Conservation (phyloP, 2,888 invertebrate species). For the Ectropis crepuscularia region DNA sequence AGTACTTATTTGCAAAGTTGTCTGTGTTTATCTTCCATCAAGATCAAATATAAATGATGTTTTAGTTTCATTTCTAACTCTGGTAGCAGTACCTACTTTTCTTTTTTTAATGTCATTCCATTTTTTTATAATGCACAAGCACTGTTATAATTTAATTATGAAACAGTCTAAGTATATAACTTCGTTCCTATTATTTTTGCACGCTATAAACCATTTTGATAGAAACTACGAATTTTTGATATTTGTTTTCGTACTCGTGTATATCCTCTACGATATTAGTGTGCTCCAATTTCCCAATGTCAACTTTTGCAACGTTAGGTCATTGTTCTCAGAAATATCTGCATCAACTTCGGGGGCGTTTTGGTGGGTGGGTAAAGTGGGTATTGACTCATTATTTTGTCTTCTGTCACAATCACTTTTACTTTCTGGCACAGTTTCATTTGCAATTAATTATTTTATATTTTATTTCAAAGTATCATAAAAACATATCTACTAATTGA, state of each 20-base stretch:
- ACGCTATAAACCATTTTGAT: neutral
- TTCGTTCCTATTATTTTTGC: no score
- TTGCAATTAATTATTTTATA: neutral
- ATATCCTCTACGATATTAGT: constrained; percentile 1
- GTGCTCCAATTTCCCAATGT: constrained; percentile 1
- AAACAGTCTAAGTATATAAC: no score
- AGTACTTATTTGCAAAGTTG: no score
- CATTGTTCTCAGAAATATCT: constrained; percentile 35
- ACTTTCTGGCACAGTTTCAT: constrained; percentile 17
- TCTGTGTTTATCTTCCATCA: no score
- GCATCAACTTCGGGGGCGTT: constrained; percentile 32
- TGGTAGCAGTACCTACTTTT: no score
- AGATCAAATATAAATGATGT: no score
- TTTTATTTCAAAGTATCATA: neutral
- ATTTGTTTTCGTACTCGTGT: no score
- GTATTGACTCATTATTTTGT: constrained; percentile 39
- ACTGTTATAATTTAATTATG: no score
- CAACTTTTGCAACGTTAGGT: constrained; percentile 11
- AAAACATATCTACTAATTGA: neutral
- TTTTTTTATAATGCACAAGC: no score
- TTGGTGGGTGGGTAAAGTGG: constrained; percentile 28
- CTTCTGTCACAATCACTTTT: constrained; percentile 15
- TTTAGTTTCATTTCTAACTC: no score
- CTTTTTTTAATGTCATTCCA: no score
- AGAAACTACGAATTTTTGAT: neutral